Conservation (phyloP, 2,888 invertebrate genomes). For the Meteorus cinctellus region DNA sequence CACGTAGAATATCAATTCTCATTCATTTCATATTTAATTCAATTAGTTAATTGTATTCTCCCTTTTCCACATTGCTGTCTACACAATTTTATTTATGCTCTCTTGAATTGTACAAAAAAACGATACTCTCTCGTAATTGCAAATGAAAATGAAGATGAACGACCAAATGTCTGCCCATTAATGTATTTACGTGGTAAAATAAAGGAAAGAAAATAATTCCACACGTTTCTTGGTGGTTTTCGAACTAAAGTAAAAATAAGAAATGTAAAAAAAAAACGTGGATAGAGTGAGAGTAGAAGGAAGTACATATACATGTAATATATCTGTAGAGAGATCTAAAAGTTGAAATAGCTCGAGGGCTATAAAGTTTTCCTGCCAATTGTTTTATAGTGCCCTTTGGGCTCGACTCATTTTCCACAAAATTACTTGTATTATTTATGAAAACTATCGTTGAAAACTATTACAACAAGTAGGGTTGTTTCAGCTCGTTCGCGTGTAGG, state of each 20-base stretch:
- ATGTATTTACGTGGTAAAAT: background rate
- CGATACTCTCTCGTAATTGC: background rate
- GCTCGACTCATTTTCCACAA: background rate
- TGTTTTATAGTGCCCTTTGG: conserved; percentile 17
- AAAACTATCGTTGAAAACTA: background rate
- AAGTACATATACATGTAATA: conserved; percentile 28
- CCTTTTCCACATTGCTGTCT: no score
- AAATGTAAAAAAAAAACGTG: background rate
- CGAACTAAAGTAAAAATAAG: background rate
- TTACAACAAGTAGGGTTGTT: background rate
- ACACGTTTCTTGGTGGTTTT: background rate
- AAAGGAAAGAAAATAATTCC: background rate
- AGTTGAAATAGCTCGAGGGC: conserved; percentile 14
- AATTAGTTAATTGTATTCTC: no score
- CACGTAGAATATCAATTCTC: background rate
- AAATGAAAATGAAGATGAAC: background rate
- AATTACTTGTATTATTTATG: conserved; percentile 4
- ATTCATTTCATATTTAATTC: no score
- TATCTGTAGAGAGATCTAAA: conserved; percentile 33
- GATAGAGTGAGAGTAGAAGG: background rate
- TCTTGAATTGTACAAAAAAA: background rate
- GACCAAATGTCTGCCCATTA: background rate
- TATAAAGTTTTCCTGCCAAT: conserved; percentile 15
- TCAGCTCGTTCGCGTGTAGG: no score
- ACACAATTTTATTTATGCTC: background rate